Evolutionary conservation across 2,797 vertebrate species (phyloP), one percentile per base, ranked within the genome.

Genomic region (Bradypodion ventrale): DNA sequence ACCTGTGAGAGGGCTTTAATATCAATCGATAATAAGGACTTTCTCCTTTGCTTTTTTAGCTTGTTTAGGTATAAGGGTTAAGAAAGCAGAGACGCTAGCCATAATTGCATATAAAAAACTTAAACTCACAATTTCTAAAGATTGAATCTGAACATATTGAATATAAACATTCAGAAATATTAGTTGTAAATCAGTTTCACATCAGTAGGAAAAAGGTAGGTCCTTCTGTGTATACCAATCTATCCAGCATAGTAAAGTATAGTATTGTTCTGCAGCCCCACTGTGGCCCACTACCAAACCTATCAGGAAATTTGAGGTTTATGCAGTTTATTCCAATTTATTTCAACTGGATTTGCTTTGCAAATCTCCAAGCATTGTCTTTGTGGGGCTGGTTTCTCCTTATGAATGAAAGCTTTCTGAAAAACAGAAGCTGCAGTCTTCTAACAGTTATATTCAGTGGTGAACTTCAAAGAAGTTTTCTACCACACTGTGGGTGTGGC

Each of bases 361-460:
- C 35, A 72, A 13, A 7, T 37, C 66, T 62, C 21, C 15, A 49
- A 46, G 16, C 35, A 46, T 44, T 49, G 9, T 16, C 40, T 72
- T 62, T 70, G 78, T 35, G 29, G 29, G 8, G 56, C 35, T n/a
- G 27, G 32, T 37, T 16, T 12, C 1, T 15, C 8, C 63, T 35
- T 66, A 32, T 40, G n/a, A 59, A 83, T 1, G 15, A 15, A 42
- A 75, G 52, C 37, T 37, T 13, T 76, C 83, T 46, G 88, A 90
- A 87, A 21, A 5, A 72, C 1, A 16, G 21, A 13, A 60, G 44
- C 7, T 1, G 0, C 44, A 2, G 4, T 88, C 70, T 79, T 80
- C 73, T 83, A 85, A 13, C 19, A 37, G 29, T 2, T 19, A 5
- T 13, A 62, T 80, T 76, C n/a, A n/a, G n/a, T n/a, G n/a, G n/a